Percentiles rank a stretch among this genome's conserved stretches.
phyloP scores from a whole-genome alignment of 2,113 vertebrate genomes.

The Nesoenas mayeri region DNA sequence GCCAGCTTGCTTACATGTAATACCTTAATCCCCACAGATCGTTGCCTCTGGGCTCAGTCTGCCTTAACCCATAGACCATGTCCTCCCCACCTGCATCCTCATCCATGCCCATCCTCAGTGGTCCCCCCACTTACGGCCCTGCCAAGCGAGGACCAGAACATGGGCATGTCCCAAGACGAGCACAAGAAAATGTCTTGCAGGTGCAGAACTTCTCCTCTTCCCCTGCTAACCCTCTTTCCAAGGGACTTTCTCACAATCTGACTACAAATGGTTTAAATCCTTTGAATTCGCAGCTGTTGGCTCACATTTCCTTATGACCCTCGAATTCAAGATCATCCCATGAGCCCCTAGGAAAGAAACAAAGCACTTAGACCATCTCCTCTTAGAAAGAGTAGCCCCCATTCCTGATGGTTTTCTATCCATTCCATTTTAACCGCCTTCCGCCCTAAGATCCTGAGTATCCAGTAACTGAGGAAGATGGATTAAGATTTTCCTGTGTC shows the following conservation, averaged over 20 bases:
- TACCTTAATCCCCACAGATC: background rate
- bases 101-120: background rate
- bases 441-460: background rate
- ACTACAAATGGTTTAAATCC: background rate
- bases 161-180: background rate
- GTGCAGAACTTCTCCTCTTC: background rate
- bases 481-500: background rate
- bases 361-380: background rate
- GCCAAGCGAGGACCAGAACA: background rate
- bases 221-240: background rate
- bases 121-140: background rate
- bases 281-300: background rate
- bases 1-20: background rate
- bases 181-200: background rate
- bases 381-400: background rate
- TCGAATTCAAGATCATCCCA: rapidly evolving
- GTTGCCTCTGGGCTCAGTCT: background rate
- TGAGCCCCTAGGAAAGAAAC: background rate
- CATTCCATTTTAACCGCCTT: background rate
- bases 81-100: background rate
- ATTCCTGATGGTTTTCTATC: background rate
- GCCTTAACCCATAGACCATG: background rate
- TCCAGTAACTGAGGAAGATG: background rate
- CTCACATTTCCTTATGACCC: background rate
- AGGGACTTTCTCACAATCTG: background rate